Evolutionary conservation across 2,113 vertebrate genomes (phyloP).

Genomic region (Xenopus borealis): DNA sequence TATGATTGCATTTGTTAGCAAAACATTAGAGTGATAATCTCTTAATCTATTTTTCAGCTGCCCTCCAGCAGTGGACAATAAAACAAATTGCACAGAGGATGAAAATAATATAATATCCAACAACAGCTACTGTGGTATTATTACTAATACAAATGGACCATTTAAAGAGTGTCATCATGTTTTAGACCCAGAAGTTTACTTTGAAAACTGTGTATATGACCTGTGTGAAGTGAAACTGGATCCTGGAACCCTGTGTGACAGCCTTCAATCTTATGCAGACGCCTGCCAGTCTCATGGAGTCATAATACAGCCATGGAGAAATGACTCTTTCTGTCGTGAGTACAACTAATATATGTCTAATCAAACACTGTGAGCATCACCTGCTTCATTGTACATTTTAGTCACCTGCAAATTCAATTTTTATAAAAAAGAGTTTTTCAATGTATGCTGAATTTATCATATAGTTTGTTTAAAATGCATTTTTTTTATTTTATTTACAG

Average conservation of each 20-base stretch:
- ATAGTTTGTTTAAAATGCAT: slow-evolving; percentile 19
- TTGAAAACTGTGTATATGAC: slow-evolving; percentile 43
- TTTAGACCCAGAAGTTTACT: slow-evolving; percentile 26
- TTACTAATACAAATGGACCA: slow-evolving; percentile 41
- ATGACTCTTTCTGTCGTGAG: slow-evolving; percentile 45
- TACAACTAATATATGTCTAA: slow-evolving; percentile 18
- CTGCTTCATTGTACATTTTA: no score
- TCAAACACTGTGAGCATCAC: no score
- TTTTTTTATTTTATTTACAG: slow-evolving; percentile 39
- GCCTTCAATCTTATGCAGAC: slow-evolving; percentile 42
- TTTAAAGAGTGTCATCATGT: slow-evolving; percentile 33
- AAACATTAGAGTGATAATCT: background rate
- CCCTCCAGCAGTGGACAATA: slow-evolving; percentile 47
- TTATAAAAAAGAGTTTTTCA: background rate
- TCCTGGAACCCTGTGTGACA: slow-evolving; percentile 30
- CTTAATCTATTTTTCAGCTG: slow-evolving; percentile 43
- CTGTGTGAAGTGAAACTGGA: slow-evolving; percentile 33
- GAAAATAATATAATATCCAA: slow-evolving; percentile 53
- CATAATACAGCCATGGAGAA: slow-evolving; percentile 31
- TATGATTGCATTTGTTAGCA: no score
- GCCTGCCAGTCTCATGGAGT: slow-evolving; percentile 38
- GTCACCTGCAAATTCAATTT: no score
- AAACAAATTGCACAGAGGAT: slow-evolving; percentile 52
- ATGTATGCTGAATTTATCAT: background rate
- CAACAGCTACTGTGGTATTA: slow-evolving; percentile 51